Evolutionary conservation across 1,140 invertebrate genomes (phyloP).

Genomic region (Cydia amplana): DNA sequence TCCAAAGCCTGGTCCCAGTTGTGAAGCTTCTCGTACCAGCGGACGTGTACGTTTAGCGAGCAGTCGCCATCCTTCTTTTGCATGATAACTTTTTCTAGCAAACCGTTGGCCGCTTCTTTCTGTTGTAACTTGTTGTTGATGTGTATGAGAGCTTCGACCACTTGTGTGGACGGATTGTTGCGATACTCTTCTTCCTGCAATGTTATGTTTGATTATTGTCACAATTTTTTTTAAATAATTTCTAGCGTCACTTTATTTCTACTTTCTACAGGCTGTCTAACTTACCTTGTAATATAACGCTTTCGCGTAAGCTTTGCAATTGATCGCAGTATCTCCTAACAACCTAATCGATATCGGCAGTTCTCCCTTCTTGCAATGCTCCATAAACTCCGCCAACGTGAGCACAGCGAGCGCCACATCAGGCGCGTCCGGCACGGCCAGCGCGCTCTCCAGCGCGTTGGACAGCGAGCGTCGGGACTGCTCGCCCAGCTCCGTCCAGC

Average conservation of each 20-base stretch:
- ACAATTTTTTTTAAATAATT: background rate
- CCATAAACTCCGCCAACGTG: conserved; percentile 99
- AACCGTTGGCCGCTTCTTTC: conserved; percentile 96
- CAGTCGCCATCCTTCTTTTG: conserved; percentile 83
- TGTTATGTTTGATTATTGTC: conserved; percentile 6
- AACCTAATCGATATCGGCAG: conserved; percentile 93
- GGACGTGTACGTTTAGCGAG: conserved; percentile 90
- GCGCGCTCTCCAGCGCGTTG: conserved; percentile 90
- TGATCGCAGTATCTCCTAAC: conserved; percentile 89
- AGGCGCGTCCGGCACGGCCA: conserved; percentile 94
- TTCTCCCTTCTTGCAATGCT: conserved; percentile 98
- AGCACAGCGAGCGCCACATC: conserved; percentile 98
- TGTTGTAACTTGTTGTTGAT: conserved; percentile 99
- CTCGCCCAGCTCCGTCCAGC: conserved; percentile 97
- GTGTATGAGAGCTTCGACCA: conserved; percentile 95
- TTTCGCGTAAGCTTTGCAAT: conserved; percentile 94
- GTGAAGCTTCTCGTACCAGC: conserved; percentile 99
- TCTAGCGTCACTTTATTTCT: background rate
- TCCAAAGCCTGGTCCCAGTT: conserved; percentile 98
- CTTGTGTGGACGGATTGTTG: conserved; percentile 83
- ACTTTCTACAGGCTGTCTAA: background rate
- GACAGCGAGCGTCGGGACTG: conserved; percentile 93
- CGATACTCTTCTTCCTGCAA: conserved; percentile 94
- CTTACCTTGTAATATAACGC: conserved; percentile 95
- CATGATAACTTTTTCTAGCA: conserved; percentile 94